These are phyloP conservation scores for Drosophila cracens DNA, from an alignment of 2,888 invertebrate genomes.

Conservation along the genomic window DNA sequence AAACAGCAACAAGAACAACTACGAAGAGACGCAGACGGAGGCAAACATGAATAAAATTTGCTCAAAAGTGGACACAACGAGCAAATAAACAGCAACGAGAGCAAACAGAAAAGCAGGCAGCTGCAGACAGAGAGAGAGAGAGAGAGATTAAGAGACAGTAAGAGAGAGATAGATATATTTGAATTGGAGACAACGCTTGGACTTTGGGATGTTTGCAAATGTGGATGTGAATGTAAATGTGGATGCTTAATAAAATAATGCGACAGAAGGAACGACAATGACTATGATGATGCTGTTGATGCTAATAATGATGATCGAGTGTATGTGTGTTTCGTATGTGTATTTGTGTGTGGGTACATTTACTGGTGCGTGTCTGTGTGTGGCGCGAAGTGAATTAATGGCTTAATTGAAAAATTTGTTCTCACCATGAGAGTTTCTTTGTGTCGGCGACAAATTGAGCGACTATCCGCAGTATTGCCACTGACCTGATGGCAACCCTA, in stretches of 20 bases:
- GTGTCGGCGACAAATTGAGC: conserved; percentile 63
- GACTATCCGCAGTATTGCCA: conserved; percentile 39
- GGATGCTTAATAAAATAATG: conserved; percentile 83
- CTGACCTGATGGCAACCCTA: conserved; percentile 21
- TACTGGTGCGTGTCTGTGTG: conserved; percentile 39
- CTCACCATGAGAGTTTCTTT: conserved; percentile 76
- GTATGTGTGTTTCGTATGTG: conserved; percentile 34
- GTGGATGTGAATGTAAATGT: conserved; percentile 44
- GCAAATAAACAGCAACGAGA: conserved; percentile 50
- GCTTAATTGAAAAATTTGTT: conserved; percentile 85
- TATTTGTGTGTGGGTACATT: conserved; percentile 39
- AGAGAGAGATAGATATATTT: conserved; percentile 24
- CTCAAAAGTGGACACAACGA: conserved; percentile 74
- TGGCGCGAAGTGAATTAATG: conserved; percentile 82
- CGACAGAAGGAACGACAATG: conserved; percentile 80
- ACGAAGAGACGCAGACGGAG: conserved; percentile 35
- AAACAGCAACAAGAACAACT: conserved; percentile 31
- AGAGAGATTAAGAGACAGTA: conserved; percentile 5
- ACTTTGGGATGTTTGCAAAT: conserved; percentile 53
- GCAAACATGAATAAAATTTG: conserved; percentile 78
- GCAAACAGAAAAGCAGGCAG: not conserved
- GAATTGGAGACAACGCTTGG: conserved; percentile 59
- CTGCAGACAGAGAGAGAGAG: conserved; percentile 18
- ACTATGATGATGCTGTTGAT: conserved; percentile 45
- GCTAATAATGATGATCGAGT: conserved; percentile 50